Conservation (phyloP, 2,888 invertebrate genomes). For the Apotomis turbidana region DNA sequence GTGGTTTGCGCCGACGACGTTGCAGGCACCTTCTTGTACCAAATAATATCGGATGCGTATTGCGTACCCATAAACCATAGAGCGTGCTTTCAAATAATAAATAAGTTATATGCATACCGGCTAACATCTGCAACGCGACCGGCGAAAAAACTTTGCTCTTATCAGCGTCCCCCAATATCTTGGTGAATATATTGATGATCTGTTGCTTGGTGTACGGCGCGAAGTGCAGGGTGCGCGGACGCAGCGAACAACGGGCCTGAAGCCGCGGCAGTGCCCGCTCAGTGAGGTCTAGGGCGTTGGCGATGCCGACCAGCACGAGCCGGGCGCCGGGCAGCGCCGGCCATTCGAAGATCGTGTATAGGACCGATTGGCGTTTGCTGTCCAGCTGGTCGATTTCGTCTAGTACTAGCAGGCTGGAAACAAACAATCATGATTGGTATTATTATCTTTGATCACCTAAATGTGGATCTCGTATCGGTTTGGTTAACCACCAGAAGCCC, state of each 20-base stretch:
- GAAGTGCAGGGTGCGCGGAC: slow-evolving; percentile 93
- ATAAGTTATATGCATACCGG: slow-evolving; percentile 76
- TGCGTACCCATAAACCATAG: too few relatives aligned
- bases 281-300: slow-evolving; percentile 97
- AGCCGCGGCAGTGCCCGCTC: slow-evolving; percentile 94
- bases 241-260: slow-evolving; percentile 88
- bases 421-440: background rate
- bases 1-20: too few relatives aligned
- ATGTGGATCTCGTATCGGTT: too few relatives aligned
- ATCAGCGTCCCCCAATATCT: slow-evolving; percentile 88
- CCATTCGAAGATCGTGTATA: slow-evolving; percentile 98
- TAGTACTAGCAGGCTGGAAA: slow-evolving; percentile 89
- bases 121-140: slow-evolving; percentile 94
- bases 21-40: too few relatives aligned
- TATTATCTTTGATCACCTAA: too few relatives aligned
- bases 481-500: too few relatives aligned
- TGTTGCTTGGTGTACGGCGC: slow-evolving; percentile 95
- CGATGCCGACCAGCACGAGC: slow-evolving; percentile 94
- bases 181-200: slow-evolving; percentile 92
- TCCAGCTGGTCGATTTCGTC: slow-evolving; percentile 98
- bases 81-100: background rate
- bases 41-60: too few relatives aligned
- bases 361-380: slow-evolving; percentile 91
- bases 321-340: slow-evolving; percentile 87
- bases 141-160: slow-evolving; percentile 90